Base-by-base conservation (phyloP, 2,888 invertebrate genomes). In the Anticlea derivata region DNA sequence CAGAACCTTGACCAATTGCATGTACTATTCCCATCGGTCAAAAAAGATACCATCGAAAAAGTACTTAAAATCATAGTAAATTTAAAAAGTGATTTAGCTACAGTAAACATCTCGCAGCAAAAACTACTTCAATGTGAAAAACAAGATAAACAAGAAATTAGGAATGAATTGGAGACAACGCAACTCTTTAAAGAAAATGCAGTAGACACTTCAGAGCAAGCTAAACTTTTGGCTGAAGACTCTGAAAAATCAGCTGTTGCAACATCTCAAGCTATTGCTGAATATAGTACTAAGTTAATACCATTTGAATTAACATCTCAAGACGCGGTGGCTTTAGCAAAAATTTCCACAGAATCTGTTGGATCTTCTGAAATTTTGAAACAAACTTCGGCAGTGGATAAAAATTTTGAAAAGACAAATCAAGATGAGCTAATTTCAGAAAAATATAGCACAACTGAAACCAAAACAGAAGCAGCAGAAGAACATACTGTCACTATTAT, bases 11-110 rank as follows among this genome's bases (percentile, higher is more conserved):
- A 71, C 2, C 56, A 59, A 31, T 44, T 68, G 26, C 34, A 51
- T 46, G 58, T 66, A 13, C 24, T 62, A 7, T 26, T n/a, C 0
- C 58, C 60, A 8, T 33, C 22, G n/a, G 20, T 53, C 1, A 49
- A 55, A 7, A 63, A 54, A 49, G 40, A 55, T 12, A 43, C n/a
- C 0, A 10, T 71, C 17, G 39, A 64, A 7, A 59, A 60, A 26
- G 33, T 70, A 1, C 33, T 50, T 24, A 39, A 53, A 12, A 46
- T 66, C 4, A 61, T 62, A 7, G 45, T 62, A 35, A 60, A 54
- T 20, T 47, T 75, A 4, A 57, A 55, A 39, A 43, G 34, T 11
- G 60, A 70, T 22, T 58, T 76, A 2, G 29, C 35, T 43, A 35
- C 38, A 5, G 31, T 61, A 17, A 35, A 43, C n/a, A 24, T 41